phyloP scores from a whole-genome alignment of 2,113 vertebrate species.

The Eulemur macaco region DNA sequence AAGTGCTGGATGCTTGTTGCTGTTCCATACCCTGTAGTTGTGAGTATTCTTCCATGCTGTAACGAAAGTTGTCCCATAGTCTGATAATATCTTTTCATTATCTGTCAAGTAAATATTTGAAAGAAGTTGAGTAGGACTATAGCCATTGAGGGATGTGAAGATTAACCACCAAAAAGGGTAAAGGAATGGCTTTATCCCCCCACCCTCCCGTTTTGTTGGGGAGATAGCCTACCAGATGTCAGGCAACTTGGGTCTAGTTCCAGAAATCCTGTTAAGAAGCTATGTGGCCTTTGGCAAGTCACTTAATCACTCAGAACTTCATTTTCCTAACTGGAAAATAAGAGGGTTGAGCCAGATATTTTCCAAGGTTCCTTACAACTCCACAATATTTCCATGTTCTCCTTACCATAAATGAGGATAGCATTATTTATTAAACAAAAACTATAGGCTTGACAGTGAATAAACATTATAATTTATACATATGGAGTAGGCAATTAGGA shows the following conservation, averaged over 20 bases:
- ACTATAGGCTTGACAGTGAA: background rate
- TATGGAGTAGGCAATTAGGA: background rate
- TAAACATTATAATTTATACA: background rate
- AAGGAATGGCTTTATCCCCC: background rate
- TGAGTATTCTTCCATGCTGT: constrained; percentile 95
- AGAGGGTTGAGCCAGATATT: constrained; percentile 24
- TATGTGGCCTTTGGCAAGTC: constrained; percentile 47
- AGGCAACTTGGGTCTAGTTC: constrained; percentile 35
- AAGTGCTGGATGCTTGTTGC: constrained; percentile 95
- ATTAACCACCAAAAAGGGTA: background rate
- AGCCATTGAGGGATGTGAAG: background rate
- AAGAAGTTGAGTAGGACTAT: background rate
- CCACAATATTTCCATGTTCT: constrained; percentile 36
- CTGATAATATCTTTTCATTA: constrained; percentile 93
- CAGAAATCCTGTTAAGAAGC: constrained; percentile 59
- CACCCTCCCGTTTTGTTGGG: background rate
- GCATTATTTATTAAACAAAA: background rate
- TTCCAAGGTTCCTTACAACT: constrained; percentile 35
- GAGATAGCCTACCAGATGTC: background rate
- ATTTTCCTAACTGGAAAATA: constrained; percentile 61
- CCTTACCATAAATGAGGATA: background rate
- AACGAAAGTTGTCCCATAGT: constrained; percentile 92
- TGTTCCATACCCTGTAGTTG: constrained; percentile 96
- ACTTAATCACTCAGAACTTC: constrained; percentile 48
- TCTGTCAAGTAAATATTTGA: constrained; percentile 83